A percentile compares a stretch with the other conserved stretches of the same genome.
phyloP scores from a whole-genome alignment of 2,888 invertebrate species.

The Drosophila prolongata region DNA sequence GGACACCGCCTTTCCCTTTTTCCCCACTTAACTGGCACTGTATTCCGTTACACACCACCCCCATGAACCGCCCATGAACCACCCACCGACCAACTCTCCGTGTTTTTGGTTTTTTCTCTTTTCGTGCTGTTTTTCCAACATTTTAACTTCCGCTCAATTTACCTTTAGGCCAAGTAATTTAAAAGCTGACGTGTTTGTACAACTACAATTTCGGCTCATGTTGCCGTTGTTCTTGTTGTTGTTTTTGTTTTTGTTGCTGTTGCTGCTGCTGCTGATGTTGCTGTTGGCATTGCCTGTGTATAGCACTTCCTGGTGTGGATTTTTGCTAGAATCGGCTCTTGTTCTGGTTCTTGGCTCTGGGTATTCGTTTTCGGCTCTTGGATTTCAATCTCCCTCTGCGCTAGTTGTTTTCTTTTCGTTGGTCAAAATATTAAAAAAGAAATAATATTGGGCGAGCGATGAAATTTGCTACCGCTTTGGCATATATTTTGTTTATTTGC shows the following conservation, averaged over 20 bases:
- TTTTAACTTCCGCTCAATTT: conserved; percentile 83
- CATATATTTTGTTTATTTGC: conserved; percentile 77
- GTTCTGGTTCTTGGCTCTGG: conserved; percentile 60
- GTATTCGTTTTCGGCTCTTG: conserved; percentile 24
- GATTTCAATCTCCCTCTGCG: conserved; percentile 38
- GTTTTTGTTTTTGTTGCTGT: conserved; percentile 29
- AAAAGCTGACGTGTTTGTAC: conserved; percentile 82
- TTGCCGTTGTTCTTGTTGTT: conserved; percentile 61
- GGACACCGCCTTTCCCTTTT: conserved; percentile 48
- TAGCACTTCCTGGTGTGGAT: conserved; percentile 78
- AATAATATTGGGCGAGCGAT: conserved; percentile 51
- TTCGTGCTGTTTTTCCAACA: conserved; percentile 78
- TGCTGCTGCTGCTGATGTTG: conserved; percentile 33
- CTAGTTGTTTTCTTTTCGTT: conserved; percentile 31
- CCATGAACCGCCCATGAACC: conserved; percentile 16
- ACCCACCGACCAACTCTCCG: conserved; percentile 33
- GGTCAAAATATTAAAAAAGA: conserved; percentile 57
- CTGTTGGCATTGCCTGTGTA: conserved; percentile 78
- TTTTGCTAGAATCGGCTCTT: conserved; percentile 71
- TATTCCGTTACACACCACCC: conserved; percentile 49
- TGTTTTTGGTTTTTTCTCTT: conserved; percentile 55
- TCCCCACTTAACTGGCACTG: conserved; percentile 27
- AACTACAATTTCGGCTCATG: conserved; percentile 81
- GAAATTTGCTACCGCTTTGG: conserved; percentile 34
- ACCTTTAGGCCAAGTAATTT: conserved; percentile 83